These are phyloP conservation scores for Podarcis muralis DNA, from an alignment of 2,113 vertebrate genomes.

Conservation along the genomic window DNA sequence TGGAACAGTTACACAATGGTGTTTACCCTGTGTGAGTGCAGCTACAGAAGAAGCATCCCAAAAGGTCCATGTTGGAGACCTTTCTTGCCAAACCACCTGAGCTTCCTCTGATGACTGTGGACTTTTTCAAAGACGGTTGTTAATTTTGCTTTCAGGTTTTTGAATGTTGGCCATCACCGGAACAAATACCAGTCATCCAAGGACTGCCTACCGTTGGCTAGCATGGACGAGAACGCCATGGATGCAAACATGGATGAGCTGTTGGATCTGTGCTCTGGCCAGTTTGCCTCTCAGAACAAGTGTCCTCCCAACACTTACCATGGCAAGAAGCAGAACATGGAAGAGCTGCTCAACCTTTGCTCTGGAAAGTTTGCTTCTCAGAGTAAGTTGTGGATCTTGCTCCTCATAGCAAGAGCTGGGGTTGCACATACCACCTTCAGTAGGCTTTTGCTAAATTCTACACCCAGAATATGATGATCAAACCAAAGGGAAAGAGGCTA, in stretches of 20 bases:
- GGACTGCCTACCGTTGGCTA: conserved; percentile 85
- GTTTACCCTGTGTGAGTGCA: no score
- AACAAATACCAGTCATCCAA: conserved; percentile 82
- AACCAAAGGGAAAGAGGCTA: not conserved
- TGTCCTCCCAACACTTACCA: conserved; percentile 31
- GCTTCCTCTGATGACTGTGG: no score
- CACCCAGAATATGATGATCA: not conserved
- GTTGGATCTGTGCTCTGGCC: conserved; percentile 89
- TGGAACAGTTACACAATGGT: no score
- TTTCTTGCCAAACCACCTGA: not conserved
- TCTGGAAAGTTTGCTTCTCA: conserved; percentile 87
- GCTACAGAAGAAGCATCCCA: no score
- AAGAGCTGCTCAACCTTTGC: conserved; percentile 88
- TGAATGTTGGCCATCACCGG: conserved; percentile 80
- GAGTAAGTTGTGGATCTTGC: conserved; percentile 60
- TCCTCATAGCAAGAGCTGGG: not conserved
- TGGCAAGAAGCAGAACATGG: conserved; percentile 79
- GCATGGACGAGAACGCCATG: conserved; percentile 97
- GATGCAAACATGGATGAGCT: conserved; percentile 97
- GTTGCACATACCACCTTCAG: no score
- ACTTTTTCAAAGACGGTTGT: not conserved
- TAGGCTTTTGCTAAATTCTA: not conserved
- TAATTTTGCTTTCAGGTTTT: conserved; percentile 71
- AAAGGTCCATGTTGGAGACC: not conserved
- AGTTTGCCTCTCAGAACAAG: conserved; percentile 73